Conservation (phyloP, 2,113 vertebrate species). For the Chaenogobius annularis region DNA sequence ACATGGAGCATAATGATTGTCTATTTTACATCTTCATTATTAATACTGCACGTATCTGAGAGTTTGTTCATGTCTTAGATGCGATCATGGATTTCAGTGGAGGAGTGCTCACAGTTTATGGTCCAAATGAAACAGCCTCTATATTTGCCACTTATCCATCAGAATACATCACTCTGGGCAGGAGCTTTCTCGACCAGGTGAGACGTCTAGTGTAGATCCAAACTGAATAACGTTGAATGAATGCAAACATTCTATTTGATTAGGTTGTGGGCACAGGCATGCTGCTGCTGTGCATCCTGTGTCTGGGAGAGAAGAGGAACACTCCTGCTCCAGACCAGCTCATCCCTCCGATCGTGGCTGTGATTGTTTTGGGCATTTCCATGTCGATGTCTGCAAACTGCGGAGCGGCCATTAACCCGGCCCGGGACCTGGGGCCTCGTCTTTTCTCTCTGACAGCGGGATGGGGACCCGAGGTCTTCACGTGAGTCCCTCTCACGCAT, state of each 20-base stretch:
- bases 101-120: constrained; percentile 73
- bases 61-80: constrained; percentile 51
- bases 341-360: constrained; percentile 75
- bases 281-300: constrained; percentile 77
- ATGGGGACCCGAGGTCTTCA: constrained; percentile 85
- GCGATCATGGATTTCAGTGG: constrained; percentile 79
- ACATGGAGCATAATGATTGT: neutral
- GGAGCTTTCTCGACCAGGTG: constrained; percentile 84
- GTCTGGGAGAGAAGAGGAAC: constrained; percentile 77
- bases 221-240: neutral
- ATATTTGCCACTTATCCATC: constrained; percentile 86
- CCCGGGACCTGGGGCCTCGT: constrained; percentile 83
- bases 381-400: constrained; percentile 82
- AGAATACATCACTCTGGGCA: constrained; percentile 65
- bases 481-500: constrained; percentile 56
- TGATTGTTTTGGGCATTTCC: constrained; percentile 77
- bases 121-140: constrained; percentile 83
- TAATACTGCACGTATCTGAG: too few relatives aligned
- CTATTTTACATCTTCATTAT: neutral
- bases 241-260: neutral
- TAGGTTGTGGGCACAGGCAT: constrained; percentile 80
- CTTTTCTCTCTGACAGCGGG: constrained; percentile 85
- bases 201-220: constrained; percentile 6
- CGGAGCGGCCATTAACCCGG: constrained; percentile 85
- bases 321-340: constrained; percentile 73